Conservation (phyloP, 2,113 vertebrate genomes). For the Channa argus region DNA sequence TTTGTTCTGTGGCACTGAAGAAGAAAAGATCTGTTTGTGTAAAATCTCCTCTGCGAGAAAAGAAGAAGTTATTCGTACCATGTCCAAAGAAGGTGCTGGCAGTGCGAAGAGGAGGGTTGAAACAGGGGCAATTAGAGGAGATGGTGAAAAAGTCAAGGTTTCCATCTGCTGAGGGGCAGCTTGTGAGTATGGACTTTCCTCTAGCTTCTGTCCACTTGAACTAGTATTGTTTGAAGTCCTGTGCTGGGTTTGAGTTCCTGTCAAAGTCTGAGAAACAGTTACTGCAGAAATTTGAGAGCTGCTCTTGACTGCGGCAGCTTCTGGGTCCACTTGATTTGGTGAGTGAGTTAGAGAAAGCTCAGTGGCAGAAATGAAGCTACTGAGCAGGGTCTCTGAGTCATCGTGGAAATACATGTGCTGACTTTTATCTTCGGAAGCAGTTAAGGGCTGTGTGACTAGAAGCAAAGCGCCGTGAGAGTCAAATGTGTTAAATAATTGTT, state of each 20-base stretch:
- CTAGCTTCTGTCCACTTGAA: not conserved
- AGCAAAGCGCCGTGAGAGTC: not conserved
- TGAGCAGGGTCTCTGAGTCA: not conserved
- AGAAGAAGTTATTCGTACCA: not conserved
- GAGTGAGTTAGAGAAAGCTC: not conserved
- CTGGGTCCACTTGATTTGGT: slow-evolving; percentile 4
- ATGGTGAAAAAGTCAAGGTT: not conserved
- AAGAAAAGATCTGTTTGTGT: not conserved
- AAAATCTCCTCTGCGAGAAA: not conserved
- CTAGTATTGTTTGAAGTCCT: not conserved
- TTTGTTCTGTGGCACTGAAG: not conserved
- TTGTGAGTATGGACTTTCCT: not conserved
- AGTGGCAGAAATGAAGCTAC: not conserved
- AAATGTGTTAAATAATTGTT: slow-evolving; percentile 15
- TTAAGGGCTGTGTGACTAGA: not conserved
- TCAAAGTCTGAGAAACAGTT: not conserved
- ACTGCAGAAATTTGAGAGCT: not conserved
- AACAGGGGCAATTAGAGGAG: not conserved
- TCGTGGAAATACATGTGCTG: not conserved
- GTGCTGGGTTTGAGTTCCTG: not conserved
- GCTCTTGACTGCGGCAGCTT: not conserved
- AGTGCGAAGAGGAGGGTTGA: not conserved
- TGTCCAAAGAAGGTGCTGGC: not conserved
- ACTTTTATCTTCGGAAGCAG: not conserved
- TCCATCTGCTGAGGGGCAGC: not conserved